A percentile compares a stretch with the other conserved stretches of the same genome.
Evolutionary conservation across 2,888 invertebrate genomes (phyloP).

Genomic region (Nomada lathburiana): DNA sequence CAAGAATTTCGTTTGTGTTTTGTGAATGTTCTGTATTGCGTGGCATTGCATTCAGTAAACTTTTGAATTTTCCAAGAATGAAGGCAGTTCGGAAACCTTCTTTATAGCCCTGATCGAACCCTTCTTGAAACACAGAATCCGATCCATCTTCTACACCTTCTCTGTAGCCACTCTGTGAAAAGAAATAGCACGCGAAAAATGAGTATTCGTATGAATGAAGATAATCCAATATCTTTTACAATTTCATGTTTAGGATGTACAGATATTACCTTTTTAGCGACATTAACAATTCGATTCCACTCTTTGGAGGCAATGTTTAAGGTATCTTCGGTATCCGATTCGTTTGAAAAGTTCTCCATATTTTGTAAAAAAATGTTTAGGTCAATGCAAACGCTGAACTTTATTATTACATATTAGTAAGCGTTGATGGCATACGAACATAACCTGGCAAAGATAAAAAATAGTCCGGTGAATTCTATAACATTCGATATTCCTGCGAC

Average conservation of each 20-base stretch:
- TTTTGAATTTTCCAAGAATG: slow-evolving; percentile 86
- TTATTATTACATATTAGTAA: neutral
- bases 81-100: slow-evolving; percentile 88
- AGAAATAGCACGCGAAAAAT: slow-evolving; percentile 4
- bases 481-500: neutral
- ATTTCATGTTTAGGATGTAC: neutral
- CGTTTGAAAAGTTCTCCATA: slow-evolving; percentile 59
- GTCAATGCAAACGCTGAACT: neutral
- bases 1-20: slow-evolving; percentile 72
- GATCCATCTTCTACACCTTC: slow-evolving; percentile 89
- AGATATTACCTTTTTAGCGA: slow-evolving; percentile 72
- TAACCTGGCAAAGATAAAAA: slow-evolving; percentile 38
- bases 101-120: slow-evolving; percentile 89
- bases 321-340: slow-evolving; percentile 67
- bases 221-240: neutral
- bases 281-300: slow-evolving; percentile 75
- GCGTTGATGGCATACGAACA: neutral
- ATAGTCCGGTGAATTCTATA: neutral
- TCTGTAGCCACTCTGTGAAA: slow-evolving; percentile 87
- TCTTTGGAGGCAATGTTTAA: slow-evolving; percentile 76
- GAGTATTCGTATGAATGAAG: neutral
- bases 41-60: slow-evolving; percentile 69
- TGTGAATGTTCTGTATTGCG: slow-evolving; percentile 69
- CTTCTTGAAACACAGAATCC: slow-evolving; percentile 87
- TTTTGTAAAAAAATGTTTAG: neutral